Conservation (phyloP, 37 sponge, comb jelly and placozoan species). For the Oscarella lobularis region DNA sequence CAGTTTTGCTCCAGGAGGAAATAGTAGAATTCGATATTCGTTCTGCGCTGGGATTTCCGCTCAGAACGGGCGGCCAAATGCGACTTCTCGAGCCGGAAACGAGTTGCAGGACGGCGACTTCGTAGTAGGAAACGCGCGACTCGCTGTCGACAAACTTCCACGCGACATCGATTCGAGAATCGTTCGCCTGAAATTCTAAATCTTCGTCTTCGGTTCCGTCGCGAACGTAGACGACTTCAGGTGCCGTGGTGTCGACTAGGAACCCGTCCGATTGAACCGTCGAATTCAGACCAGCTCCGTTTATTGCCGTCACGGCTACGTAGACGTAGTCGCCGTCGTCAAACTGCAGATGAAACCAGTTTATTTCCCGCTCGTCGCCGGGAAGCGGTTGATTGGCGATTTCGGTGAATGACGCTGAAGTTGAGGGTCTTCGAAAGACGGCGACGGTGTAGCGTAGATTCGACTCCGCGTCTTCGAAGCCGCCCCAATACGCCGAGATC, state of each 20-base stretch:
- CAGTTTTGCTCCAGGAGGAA: background rate
- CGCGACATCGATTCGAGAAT: conserved; percentile 34
- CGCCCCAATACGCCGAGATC: conserved; percentile 35
- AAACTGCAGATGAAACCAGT: conserved; percentile 28
- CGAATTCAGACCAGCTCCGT: background rate
- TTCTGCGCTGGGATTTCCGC: background rate
- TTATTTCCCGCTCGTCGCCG: background rate
- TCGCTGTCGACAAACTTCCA: conserved; percentile 56
- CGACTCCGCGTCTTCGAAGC: conserved; percentile 54
- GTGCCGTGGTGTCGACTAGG: conserved; percentile 8
- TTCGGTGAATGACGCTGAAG: background rate
- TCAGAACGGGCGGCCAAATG: background rate
- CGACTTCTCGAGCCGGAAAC: background rate
- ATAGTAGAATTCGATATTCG: background rate
- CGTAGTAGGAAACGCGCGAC: background rate
- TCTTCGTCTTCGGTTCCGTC: conserved; percentile 19
- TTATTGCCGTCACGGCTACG: background rate
- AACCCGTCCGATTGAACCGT: background rate
- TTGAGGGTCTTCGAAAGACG: conserved; percentile 3
- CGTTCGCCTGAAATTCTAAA: conserved; percentile 38
- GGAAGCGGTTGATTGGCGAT: conserved; percentile 5
- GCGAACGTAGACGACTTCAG: background rate
- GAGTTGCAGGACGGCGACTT: background rate
- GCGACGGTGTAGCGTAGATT: conserved; percentile 38
- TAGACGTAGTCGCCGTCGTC: conserved; percentile 20